These are phyloP conservation scores for Sander lucioperca DNA, from an alignment of 2,113 vertebrate genomes.

Conservation along the genomic window DNA sequence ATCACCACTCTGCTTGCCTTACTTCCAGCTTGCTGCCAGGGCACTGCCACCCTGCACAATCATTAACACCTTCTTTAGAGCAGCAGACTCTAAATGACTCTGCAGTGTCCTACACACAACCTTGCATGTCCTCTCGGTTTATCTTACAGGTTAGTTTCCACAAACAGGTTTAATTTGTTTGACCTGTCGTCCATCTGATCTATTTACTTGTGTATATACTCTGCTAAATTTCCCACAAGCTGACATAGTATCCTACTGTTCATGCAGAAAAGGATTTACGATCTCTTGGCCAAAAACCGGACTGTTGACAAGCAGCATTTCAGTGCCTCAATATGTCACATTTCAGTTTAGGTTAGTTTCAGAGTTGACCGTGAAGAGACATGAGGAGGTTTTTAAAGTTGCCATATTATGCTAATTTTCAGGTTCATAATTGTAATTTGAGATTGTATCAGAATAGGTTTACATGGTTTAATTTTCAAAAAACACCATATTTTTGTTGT, in stretches of 20 bases:
- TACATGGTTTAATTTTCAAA: too few relatives aligned
- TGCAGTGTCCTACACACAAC: constrained; percentile 37
- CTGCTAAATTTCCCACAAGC: background rate
- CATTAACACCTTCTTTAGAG: constrained; percentile 36
- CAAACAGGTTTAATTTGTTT: constrained; percentile 21
- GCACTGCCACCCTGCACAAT: constrained; percentile 21
- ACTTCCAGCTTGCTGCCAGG: constrained; percentile 40
- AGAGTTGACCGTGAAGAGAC: background rate
- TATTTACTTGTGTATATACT: constrained; percentile 10
- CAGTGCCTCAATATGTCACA: background rate
- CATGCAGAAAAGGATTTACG: background rate
- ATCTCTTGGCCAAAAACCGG: background rate
- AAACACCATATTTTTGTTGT: too few relatives aligned
- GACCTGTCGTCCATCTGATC: background rate
- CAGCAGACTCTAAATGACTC: constrained; percentile 29
- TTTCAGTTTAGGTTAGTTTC: background rate
- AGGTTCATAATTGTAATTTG: too few relatives aligned
- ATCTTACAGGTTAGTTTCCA: constrained; percentile 12
- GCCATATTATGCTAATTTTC: too few relatives aligned
- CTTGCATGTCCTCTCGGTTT: constrained; percentile 7
- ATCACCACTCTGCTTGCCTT: constrained; percentile 33
- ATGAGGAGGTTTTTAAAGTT: background rate
- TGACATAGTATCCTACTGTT: background rate
- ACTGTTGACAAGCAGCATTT: background rate
- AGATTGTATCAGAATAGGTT: too few relatives aligned